phyloP scores from a whole-genome alignment of 2,888 invertebrate species.

The Apamea monoglypha region DNA sequence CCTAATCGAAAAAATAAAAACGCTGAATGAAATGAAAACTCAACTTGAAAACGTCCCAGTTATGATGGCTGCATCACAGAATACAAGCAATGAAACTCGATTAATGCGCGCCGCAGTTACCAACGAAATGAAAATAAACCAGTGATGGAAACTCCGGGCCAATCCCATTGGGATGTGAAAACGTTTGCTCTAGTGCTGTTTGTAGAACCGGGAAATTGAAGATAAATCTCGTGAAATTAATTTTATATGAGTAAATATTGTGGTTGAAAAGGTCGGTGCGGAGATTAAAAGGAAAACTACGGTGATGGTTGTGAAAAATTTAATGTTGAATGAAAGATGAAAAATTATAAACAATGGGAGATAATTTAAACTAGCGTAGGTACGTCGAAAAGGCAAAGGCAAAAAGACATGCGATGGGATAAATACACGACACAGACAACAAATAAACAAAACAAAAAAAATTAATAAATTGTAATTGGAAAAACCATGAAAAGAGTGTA shows the following conservation, averaged over 20 bases:
- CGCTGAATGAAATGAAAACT: slow-evolving; percentile 17
- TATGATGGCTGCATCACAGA: slow-evolving; percentile 36
- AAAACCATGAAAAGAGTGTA: neutral
- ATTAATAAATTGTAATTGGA: neutral
- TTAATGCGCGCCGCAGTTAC: slow-evolving; percentile 47
- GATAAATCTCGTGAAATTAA: slow-evolving; percentile 37
- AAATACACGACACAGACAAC: too few relatives aligned
- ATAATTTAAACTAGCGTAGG: neutral
- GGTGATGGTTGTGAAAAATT: neutral
- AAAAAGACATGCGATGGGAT: neutral
- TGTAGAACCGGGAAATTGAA: slow-evolving; percentile 23
- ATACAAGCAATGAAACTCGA: slow-evolving; percentile 39
- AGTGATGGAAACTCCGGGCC: slow-evolving; percentile 43
- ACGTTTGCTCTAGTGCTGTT: slow-evolving; percentile 49
- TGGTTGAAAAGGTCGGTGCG: slow-evolving; percentile 12
- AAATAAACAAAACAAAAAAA: too few relatives aligned
- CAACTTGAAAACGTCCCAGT: slow-evolving; percentile 23
- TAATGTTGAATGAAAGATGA: neutral
- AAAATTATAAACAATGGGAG: neutral
- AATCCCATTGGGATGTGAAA: slow-evolving; percentile 42
- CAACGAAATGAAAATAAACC: slow-evolving; percentile 55
- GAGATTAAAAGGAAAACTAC: slow-evolving; percentile 10
- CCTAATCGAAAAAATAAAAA: slow-evolving; percentile 2
- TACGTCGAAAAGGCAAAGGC: neutral
- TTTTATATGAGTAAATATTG: slow-evolving; percentile 37